Evolutionary conservation across 2,888 invertebrate genomes (phyloP).

Genomic region (Ethmia dodecea): DNA sequence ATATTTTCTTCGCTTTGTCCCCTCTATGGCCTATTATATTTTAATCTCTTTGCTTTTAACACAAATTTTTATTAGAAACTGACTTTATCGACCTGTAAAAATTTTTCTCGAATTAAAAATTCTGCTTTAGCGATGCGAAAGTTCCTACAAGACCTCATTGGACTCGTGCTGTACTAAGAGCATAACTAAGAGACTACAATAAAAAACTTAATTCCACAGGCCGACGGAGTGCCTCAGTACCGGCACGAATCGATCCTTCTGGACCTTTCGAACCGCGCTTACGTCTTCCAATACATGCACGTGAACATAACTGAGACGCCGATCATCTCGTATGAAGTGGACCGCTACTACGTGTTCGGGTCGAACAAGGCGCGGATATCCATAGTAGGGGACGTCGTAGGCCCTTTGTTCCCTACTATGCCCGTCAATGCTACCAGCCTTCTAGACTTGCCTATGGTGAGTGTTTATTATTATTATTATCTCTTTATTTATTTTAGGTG

Average conservation of each 20-base stretch:
- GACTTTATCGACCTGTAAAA: too few species aligned
- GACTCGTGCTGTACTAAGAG: too few species aligned
- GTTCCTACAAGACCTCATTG: too few species aligned
- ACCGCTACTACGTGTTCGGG: constrained; percentile 94
- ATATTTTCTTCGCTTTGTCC: too few species aligned
- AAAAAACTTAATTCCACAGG: constrained; percentile 47
- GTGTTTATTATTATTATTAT: too few species aligned
- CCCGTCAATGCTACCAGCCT: constrained; percentile 92
- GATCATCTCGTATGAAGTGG: constrained; percentile 91
- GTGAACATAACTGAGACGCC: constrained; percentile 96
- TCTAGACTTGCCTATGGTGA: constrained; percentile 86
- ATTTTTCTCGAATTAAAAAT: too few species aligned
- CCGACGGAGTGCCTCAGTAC: constrained; percentile 94
- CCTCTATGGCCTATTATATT: too few species aligned
- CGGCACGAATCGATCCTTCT: constrained; percentile 94
- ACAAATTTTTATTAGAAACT: too few species aligned
- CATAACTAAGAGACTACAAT: too few species aligned
- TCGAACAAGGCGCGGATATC: constrained; percentile 92
- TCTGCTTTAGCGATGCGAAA: too few species aligned
- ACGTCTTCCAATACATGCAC: constrained; percentile 96
- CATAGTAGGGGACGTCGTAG: constrained; percentile 93
- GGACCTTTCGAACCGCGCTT: constrained; percentile 94
- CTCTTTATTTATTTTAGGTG: too few species aligned
- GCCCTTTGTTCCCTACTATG: constrained; percentile 95
- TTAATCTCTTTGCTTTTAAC: too few species aligned